These are phyloP conservation scores for Aculops lycopersici DNA, from an alignment of 1,140 invertebrate species.

Conservation along the genomic window DNA sequence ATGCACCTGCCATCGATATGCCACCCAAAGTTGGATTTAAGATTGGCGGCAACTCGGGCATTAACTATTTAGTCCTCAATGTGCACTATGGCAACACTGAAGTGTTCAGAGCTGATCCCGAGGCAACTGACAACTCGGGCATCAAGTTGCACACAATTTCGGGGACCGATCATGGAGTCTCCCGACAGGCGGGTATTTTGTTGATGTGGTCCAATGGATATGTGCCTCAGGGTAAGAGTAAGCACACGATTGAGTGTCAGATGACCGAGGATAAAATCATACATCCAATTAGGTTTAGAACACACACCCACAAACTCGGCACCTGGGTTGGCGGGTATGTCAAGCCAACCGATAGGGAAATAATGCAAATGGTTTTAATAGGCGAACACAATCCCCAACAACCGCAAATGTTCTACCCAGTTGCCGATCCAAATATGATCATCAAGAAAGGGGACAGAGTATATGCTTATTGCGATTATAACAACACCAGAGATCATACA, in stretches of 20 bases:
- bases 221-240: conserved; percentile 2
- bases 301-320: conserved; percentile 66
- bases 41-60: conserved; percentile 19
- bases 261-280: conserved; percentile 17
- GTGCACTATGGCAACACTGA: conserved; percentile 56
- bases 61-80: conserved; percentile 34
- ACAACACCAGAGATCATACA: conserved; percentile 25
- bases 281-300: conserved; percentile 72
- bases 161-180: conserved; percentile 15
- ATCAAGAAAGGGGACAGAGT: conserved; percentile 34
- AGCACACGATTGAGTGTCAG: background rate
- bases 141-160: conserved; percentile 7
- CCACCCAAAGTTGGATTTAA: conserved; percentile 20
- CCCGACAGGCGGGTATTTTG: conserved; percentile 51
- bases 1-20: conserved; percentile 49
- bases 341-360: conserved; percentile 17
- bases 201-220: conserved; percentile 43
- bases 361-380: conserved; percentile 31
- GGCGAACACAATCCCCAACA: conserved; percentile 65
- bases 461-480: conserved; percentile 65
- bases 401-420: conserved; percentile 78
- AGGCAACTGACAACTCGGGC: conserved; percentile 11
- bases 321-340: conserved; percentile 49
- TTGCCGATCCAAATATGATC: conserved; percentile 23
- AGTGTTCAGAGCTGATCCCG: conserved; percentile 21